Base-by-base conservation (phyloP, 2,113 vertebrate species). In the Sorex fumeus region DNA sequence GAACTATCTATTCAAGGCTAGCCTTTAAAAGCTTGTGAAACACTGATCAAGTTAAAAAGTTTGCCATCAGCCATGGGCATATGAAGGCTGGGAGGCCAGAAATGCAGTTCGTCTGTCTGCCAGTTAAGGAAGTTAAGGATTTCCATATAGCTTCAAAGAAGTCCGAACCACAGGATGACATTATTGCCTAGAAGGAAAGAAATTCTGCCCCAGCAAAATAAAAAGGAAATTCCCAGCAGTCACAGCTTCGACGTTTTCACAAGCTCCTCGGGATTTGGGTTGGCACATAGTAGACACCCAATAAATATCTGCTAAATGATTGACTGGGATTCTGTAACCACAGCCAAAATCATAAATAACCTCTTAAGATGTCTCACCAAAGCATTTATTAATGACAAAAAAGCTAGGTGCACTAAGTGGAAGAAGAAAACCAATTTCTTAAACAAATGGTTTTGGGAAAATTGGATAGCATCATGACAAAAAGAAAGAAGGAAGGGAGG, bases 311-410 rank as follows among this genome's bases (percentile, higher is more conserved):
- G 45, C 15, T 27, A n/a, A 93, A 25, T 69, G 36, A 71, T 40
- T 28, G 74, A 60, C 30, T 80, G 60, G 45, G 47, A 67, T 82
- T 78, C 27, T 28, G 40, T 47, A 19, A 45, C 28, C 40, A 74
- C 13, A 67, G 74, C n/a, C 84, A 79, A 90, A 90, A 67, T 43
- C 34, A 77, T 87, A 67, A 47, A 45, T 85, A 86, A 88, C 30
- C 72, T 80, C 71, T 85, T 45, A 74, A 82, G 32, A 76, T 72
- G 28, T 45, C 50, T 94, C 19, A 18, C 28, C 28, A 30, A 21
- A 30, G 23, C 6, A 60, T 19, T 53, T 4, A 53, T 60, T 60
- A 60, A 60, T 60, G 57, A 23, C 57, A 60, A 60, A 60, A 23
- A 7, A 60, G 18, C 21, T 60, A 60, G 57, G 57, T 60, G 19